These are phyloP conservation scores for Scaptomyza cyrtandrae DNA, from an alignment of 2,888 invertebrate genomes.

Conservation along the genomic window DNA sequence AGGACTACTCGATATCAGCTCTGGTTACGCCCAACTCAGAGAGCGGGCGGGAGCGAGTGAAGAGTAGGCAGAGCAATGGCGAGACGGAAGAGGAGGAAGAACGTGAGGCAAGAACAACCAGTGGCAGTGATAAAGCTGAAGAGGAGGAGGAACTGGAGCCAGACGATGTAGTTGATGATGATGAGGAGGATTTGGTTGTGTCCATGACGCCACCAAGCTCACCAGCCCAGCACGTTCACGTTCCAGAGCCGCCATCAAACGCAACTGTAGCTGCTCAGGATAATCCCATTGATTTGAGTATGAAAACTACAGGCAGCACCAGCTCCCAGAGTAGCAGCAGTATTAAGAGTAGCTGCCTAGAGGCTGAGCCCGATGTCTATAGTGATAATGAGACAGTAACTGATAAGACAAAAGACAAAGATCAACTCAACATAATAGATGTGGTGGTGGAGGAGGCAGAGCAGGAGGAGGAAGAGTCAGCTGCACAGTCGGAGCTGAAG, in stretches of 20 bases:
- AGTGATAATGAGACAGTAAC: slow-evolving; percentile 55
- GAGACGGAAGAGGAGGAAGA: slow-evolving; percentile 65
- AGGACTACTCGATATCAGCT: slow-evolving; percentile 81
- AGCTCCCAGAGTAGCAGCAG: slow-evolving; percentile 71
- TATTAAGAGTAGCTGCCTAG: slow-evolving; percentile 70
- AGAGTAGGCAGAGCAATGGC: slow-evolving; percentile 76
- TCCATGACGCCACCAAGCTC: slow-evolving; percentile 86
- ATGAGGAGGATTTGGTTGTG: slow-evolving; percentile 85
- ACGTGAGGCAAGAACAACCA: background rate
- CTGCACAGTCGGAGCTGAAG: slow-evolving; percentile 24
- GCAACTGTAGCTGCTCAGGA: slow-evolving; percentile 84
- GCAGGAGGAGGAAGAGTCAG: slow-evolving; percentile 2
- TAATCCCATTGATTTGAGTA: slow-evolving; percentile 92
- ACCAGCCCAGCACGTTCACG: slow-evolving; percentile 82
- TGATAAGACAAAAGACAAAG: background rate
- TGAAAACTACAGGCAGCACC: slow-evolving; percentile 87
- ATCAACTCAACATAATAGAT: background rate
- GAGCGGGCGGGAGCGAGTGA: slow-evolving; percentile 79
- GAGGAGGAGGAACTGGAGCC: slow-evolving; percentile 38
- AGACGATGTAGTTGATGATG: slow-evolving; percentile 83
- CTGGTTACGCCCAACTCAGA: slow-evolving; percentile 83
- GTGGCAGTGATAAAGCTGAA: slow-evolving; percentile 26
- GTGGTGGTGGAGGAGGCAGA: background rate
- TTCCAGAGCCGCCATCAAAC: slow-evolving; percentile 22
- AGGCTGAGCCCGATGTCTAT: slow-evolving; percentile 59